A percentile compares a stretch with the other conserved stretches of the same genome.
Conservation (phyloP, 2,797 vertebrate genomes). For the Eulemur coronatus region DNA sequence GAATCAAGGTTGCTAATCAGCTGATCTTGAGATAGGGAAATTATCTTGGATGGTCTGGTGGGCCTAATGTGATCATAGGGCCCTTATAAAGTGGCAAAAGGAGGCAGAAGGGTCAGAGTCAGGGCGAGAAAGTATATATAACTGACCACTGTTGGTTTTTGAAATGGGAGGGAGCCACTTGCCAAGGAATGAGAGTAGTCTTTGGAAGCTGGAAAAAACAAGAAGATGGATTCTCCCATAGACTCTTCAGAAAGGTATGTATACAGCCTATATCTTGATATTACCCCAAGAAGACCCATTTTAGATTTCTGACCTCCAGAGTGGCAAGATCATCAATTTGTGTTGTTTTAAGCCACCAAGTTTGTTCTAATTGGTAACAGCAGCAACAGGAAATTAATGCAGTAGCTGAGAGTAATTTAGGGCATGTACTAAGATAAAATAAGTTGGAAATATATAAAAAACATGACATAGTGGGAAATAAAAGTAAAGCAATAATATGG, state of each 20-base stretch:
- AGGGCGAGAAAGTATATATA: neutral
- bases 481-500: neutral
- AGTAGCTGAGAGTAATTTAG: neutral
- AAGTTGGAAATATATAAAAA: neutral
- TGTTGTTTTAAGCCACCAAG: neutral
- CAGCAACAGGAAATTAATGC: neutral
- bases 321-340: neutral
- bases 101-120: neutral
- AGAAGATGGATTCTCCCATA: no score
- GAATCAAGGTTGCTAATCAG: neutral
- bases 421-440: neutral
- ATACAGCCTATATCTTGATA: neutral
- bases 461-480: neutral
- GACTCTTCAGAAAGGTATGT: neutral
- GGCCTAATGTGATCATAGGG: neutral
- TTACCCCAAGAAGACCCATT: neutral
- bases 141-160: neutral
- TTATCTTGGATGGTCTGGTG: neutral
- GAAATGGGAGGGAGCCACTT: neutral
- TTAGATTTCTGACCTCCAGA: neutral
- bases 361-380: neutral
- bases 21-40: neutral
- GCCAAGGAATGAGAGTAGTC: neutral
- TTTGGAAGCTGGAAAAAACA: neutral
- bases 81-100: neutral